Evolutionary conservation across 1,140 invertebrate species (phyloP).

Genomic region (Vollenhovia emeryi): DNA sequence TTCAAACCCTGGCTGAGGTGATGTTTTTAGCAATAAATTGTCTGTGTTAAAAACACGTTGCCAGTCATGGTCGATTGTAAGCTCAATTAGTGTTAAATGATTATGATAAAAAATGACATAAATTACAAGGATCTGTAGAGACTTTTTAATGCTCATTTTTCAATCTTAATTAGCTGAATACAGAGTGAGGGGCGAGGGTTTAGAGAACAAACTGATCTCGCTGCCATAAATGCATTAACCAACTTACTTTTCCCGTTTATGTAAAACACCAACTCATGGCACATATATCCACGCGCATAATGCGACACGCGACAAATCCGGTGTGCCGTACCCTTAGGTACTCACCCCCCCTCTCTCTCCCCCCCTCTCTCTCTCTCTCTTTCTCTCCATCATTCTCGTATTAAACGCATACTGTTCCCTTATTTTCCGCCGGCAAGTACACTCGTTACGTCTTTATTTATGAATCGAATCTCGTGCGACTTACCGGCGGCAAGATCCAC

Average conservation of each 20-base stretch:
- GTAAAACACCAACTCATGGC: not conserved
- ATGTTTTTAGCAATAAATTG: too few relatives aligned
- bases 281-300: not conserved
- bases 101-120: not conserved
- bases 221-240: not conserved
- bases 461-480: constrained; percentile 20
- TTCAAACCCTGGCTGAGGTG: too few relatives aligned
- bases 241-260: not conserved
- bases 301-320: constrained; percentile 4
- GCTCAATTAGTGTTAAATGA: too few relatives aligned
- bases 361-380: not conserved
- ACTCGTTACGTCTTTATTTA: constrained; percentile 17
- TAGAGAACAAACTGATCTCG: not conserved
- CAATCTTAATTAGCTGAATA: not conserved
- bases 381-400: constrained; percentile 16
- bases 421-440: constrained; percentile 29
- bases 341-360: too few relatives aligned
- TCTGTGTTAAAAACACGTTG: too few relatives aligned
- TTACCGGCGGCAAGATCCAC: constrained; percentile 7
- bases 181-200: not conserved
- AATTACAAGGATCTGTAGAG: not conserved
- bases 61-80: too few relatives aligned
- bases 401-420: constrained; percentile 18
- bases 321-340: not conserved
- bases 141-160: not conserved